Base-by-base conservation (phyloP, 2,113 vertebrate genomes). In the Stigmatopora argus region DNA sequence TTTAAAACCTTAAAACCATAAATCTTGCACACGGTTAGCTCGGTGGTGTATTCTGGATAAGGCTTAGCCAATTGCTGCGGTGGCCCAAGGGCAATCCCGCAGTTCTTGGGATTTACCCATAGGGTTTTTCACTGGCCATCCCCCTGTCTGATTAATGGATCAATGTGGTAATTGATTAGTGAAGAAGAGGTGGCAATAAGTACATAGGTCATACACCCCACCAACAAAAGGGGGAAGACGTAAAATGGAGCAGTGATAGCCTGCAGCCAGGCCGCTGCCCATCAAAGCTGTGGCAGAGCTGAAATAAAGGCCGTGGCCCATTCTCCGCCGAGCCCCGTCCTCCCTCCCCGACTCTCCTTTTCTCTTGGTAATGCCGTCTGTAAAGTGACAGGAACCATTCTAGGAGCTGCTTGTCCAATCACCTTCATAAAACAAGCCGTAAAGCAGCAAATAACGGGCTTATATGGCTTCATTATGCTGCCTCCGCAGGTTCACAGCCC, bases 161-260 rank as follows among this genome's bases (percentile, higher is more conserved):
- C 93, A 90, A 93, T 87, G 91, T 89, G 92, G 92, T 95, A 95
- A 97, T 91, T 97, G 95, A 98, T 97, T 98, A 96, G 94, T 88
- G 87, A 87, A 92, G 89, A 87, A 90, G 90, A 92, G 92, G 92
- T 93, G 93, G 92, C 92, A 95, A 95, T 93, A 93, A 93, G 86
- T 94, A 96, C 92, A 90, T 83, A 92, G 92, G 90, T 93, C 89
- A 86, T 87, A 92, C 78, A 70, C 18, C 35, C 35, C 56, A 38
- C n/a, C 44, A 87, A 95, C 92, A 93, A 96, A 89, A 94, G 92
- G 92, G 82, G 91, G 92, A 87, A 79, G 89, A 93, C 86, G 81
- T 93, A 94, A 95, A 95, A 95, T 91, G 91, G 93, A 92, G 92
- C 70, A 93, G 92, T 87, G 90, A 95, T 93, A 91, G 92, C 93